Conservation (phyloP, 2,888 invertebrate genomes). For the Chydorus sphaericus region DNA sequence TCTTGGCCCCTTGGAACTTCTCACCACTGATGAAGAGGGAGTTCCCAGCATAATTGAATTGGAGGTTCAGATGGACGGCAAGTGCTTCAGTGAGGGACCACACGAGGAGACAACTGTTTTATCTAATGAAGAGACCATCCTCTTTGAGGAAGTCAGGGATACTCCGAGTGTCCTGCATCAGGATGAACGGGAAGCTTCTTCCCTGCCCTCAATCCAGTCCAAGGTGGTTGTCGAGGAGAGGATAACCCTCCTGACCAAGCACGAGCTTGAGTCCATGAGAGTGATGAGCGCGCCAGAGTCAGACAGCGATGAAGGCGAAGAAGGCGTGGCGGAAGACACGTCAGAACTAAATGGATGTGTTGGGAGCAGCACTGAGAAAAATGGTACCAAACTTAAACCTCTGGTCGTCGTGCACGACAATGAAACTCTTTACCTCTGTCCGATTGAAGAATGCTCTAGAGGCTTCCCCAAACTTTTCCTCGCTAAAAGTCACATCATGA, state of each 20-base stretch:
- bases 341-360: too few relatives aligned
- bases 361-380: not conserved
- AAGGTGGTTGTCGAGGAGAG: conserved; percentile 1
- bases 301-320: conserved; percentile 1
- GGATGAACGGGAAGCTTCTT: conserved; percentile 2
- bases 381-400: not conserved
- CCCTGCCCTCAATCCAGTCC: not conserved
- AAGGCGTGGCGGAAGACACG: not conserved
- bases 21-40: conserved; percentile 2
- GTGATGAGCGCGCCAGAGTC: conserved; percentile 8
- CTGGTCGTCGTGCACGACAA: not conserved
- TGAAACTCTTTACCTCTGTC: not conserved
- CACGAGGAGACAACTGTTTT: conserved; percentile 5
- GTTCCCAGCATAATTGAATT: conserved; percentile 4
- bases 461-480: not conserved
- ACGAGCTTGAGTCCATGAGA: conserved; percentile 11
- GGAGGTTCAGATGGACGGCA: conserved; percentile 8
- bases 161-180: conserved; percentile 1
- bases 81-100: not conserved
- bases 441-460: not conserved
- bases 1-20: not conserved
- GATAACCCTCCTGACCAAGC: conserved; percentile 1
- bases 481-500: not conserved
- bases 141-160: conserved; percentile 12
- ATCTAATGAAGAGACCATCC: conserved; percentile 1